These are phyloP conservation scores for Cheilosia vulpina DNA, from an alignment of 2,888 invertebrate genomes.

Conservation along the genomic window DNA sequence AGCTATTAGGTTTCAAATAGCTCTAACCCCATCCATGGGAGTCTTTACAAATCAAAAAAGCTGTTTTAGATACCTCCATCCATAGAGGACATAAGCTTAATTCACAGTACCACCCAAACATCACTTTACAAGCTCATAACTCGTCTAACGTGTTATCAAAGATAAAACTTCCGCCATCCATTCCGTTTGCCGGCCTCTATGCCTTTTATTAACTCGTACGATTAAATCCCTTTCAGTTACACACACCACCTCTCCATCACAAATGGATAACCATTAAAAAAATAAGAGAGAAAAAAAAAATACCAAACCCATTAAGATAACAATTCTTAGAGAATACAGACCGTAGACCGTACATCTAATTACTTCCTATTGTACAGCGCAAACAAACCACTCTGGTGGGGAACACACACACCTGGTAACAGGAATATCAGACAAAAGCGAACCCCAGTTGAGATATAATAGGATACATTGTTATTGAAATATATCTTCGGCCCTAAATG, in stretches of 20 bases:
- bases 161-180: constrained; percentile 13
- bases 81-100: background rate
- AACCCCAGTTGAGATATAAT: constrained; percentile 15
- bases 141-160: background rate
- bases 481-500: constrained; percentile 10
- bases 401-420: constrained; percentile 26
- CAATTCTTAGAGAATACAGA: constrained; percentile 32
- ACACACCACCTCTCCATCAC: constrained; percentile 17
- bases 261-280: constrained; percentile 58
- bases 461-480: constrained; percentile 25
- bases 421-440: constrained; percentile 13
- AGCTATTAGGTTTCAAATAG: no score
- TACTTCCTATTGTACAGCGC: constrained; percentile 37
- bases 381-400: constrained; percentile 11
- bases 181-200: constrained; percentile 10
- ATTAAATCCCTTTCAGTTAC: constrained; percentile 40
- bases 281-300: constrained; percentile 7
- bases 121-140: background rate
- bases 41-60: no score
- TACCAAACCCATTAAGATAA: constrained; percentile 54
- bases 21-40: no score
- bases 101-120: background rate
- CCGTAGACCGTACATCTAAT: constrained; percentile 40
- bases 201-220: constrained; percentile 10
- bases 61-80: no score